These are phyloP conservation scores for Enteromius anoplus DNA, from an alignment of 2,797 vertebrate species.

Conservation along the genomic window DNA sequence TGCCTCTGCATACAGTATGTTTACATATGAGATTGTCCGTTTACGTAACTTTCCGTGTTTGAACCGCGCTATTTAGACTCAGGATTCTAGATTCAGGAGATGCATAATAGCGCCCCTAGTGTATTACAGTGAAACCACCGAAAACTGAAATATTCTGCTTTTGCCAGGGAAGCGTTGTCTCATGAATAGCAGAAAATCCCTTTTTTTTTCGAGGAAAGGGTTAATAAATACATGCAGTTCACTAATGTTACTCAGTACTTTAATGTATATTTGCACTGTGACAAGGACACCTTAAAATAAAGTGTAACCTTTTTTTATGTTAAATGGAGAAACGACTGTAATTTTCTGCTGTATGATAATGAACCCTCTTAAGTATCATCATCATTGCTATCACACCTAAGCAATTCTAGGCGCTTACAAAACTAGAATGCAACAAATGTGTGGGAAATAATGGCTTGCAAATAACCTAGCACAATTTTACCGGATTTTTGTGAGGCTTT, in stretches of 20 bases:
- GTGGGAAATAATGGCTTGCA: conserved; percentile 13
- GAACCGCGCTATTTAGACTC: no score
- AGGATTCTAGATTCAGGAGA: no score
- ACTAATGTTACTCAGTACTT: neutral
- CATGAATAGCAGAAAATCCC: no score
- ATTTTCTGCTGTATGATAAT: neutral
- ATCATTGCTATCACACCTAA: neutral
- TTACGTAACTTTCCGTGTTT: no score
- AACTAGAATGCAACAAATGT: neutral
- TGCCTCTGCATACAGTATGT: no score
- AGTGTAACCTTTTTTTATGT: neutral
- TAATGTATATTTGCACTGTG: neutral
- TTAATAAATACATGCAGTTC: neutral
- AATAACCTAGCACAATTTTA: conserved; percentile 6
- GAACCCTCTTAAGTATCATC: neutral
- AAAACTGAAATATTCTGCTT: no score
- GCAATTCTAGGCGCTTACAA: neutral
- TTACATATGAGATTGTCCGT: no score
- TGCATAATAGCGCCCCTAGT: no score
- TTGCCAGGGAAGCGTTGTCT: no score
- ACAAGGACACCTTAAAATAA: neutral
- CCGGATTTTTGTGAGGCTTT: conserved; percentile 7
- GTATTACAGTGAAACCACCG: no score
- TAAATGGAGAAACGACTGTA: neutral
- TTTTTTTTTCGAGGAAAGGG: no score